Base-by-base conservation (phyloP, 1,140 invertebrate species). In the Drosophila seguyi region DNA sequence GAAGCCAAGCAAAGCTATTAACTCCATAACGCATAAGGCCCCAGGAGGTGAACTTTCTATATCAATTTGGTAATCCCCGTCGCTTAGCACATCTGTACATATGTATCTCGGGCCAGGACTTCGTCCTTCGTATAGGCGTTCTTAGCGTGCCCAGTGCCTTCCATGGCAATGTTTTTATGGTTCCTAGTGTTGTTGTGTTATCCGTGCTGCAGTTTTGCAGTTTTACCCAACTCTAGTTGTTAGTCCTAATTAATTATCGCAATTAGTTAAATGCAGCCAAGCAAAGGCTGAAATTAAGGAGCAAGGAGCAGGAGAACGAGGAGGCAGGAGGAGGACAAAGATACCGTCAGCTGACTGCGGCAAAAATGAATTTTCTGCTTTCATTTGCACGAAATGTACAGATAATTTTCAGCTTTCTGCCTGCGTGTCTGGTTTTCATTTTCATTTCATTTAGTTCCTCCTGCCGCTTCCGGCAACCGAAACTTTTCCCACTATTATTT, bases 181-280 rank as follows among this genome's bases (percentile, higher is more conserved):
- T 44, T 67, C 38, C 74, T 41, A 53, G 58, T 50, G 50, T 73
- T 72, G 41, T 61, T 72, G 41, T 61, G 63, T 63, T 60, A 53
- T 73, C 58, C 61, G 61, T 56, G 73, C 44, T 73, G 77, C 81
- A 76, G 60, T 73, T 53, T 53, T 58, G 47, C 48, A 60, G 41
- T 59, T 76, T 65, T 44, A 27, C 29, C 74, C 68, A 60, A 63
- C 74, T 78, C 65, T 39, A 63, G 81, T 86, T 85, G 81, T 85
- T 85, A 86, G 81, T 85, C 77, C 78, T 81, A 86, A 85, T 85
- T 85, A 85, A 85, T 85, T 85, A 85, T 86, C 71, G 78, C 75
- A 85, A 85, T 85, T 85, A 85, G 81, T 85, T 86, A 86, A 85
- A 85, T 85, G 81, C 81, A 81, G 74, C 73, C 74, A 67, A 79